A percentile compares a stretch with the other conserved stretches of the same genome.
Conservation (phyloP, 2,797 vertebrate species). For the Falco naumanni region DNA sequence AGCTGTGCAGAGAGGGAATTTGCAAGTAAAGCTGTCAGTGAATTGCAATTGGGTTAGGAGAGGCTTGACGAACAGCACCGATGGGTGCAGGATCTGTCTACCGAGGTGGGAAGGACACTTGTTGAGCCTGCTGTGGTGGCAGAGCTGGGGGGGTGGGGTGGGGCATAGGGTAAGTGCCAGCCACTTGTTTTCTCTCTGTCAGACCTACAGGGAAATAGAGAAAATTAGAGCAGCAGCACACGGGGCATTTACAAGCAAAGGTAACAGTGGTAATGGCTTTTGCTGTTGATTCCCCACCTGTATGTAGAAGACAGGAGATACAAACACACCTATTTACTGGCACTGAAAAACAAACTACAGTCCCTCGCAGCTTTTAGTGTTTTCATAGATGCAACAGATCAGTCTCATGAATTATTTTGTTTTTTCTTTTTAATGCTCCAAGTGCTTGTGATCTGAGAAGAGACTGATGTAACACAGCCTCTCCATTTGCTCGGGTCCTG, state of each 20-base stretch:
- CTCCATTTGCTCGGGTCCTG: not conserved
- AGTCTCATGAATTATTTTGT: not conserved
- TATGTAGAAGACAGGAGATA: not conserved
- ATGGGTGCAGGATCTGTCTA: not conserved
- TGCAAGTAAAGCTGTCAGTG: conserved; percentile 14
- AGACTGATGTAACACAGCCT: not conserved
- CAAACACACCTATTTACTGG: not conserved
- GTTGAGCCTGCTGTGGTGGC: not conserved
- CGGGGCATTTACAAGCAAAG: rapidly evolving
- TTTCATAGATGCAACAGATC: not conserved
- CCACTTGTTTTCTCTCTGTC: not conserved
- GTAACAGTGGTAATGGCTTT: not conserved
- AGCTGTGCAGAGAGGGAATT: conserved; percentile 47
- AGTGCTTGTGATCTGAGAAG: not conserved
- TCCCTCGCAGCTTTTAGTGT: not conserved
- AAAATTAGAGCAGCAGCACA: not conserved
- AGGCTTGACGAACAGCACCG: not conserved
- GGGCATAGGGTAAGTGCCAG: not conserved
- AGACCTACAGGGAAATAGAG: not conserved
- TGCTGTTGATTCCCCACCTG: not conserved
- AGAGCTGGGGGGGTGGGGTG: not conserved
- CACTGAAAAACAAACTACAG: not conserved
- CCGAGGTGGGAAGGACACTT: not conserved
- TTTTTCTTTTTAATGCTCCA: not conserved
- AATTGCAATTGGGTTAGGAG: not conserved